These are phyloP conservation scores for Coenonympha glycerion DNA, from an alignment of 2,888 invertebrate species.

Conservation along the genomic window DNA sequence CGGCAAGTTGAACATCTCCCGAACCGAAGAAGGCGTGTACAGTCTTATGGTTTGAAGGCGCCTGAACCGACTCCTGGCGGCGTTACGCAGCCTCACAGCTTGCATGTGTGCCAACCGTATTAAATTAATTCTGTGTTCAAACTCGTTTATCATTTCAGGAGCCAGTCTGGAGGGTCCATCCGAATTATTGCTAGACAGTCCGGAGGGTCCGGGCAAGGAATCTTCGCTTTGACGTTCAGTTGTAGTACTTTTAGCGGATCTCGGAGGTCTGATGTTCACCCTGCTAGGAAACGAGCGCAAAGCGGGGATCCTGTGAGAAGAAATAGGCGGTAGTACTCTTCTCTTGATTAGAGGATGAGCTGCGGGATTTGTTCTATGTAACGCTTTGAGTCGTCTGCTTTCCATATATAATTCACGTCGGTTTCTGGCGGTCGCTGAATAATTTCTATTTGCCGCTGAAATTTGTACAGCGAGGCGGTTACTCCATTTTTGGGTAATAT, in stretches of 20 bases:
- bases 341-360: slow-evolving; percentile 57
- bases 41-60: slow-evolving; percentile 62
- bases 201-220: slow-evolving; percentile 47
- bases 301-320: slow-evolving; percentile 57
- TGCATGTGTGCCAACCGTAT: slow-evolving; percentile 64
- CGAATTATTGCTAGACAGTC: slow-evolving; percentile 14
- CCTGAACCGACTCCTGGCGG: slow-evolving; percentile 56
- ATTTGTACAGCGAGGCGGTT: slow-evolving; percentile 68
- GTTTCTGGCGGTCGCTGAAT: slow-evolving; percentile 56
- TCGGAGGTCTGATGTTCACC: slow-evolving; percentile 30
- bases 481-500: slow-evolving; percentile 50
- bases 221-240: slow-evolving; percentile 38
- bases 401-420: slow-evolving; percentile 61
- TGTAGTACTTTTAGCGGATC: slow-evolving; percentile 33
- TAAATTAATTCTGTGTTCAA: slow-evolving; percentile 58
- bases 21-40: slow-evolving; percentile 62
- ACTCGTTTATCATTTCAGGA: slow-evolving; percentile 45
- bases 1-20: slow-evolving; percentile 60
- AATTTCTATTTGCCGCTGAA: slow-evolving; percentile 65
- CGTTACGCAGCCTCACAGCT: slow-evolving; percentile 57
- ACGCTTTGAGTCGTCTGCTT: slow-evolving; percentile 55
- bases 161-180: slow-evolving; percentile 31
- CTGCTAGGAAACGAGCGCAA: slow-evolving; percentile 49
- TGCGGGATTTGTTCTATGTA: slow-evolving; percentile 61
- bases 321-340: slow-evolving; percentile 50